A percentile compares a stretch with the other conserved stretches of the same genome.
These are phyloP conservation scores for Gracilinanus agilis DNA, from an alignment of 2,113 vertebrate genomes.

Conservation along the genomic window DNA sequence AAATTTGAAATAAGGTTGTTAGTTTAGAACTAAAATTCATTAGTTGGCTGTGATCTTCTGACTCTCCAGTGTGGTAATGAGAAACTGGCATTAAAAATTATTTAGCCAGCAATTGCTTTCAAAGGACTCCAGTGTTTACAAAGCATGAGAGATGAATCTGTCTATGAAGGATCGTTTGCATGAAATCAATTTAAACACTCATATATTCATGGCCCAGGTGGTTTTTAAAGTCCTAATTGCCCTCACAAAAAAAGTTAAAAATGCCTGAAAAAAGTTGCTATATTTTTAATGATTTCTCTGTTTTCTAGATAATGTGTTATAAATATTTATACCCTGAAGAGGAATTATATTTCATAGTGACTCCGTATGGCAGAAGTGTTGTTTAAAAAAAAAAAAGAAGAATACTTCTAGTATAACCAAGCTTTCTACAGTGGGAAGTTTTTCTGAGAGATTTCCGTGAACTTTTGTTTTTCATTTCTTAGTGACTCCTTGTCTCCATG, in stretches of 20 bases:
- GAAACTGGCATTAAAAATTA: constrained; percentile 56
- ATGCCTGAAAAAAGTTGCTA: constrained; percentile 59
- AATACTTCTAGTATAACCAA: constrained; percentile 49
- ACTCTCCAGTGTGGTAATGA: constrained; percentile 50
- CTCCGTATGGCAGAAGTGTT: constrained; percentile 46
- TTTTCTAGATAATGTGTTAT: not conserved
- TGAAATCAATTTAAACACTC: constrained; percentile 66
- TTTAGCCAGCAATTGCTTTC: constrained; percentile 65
- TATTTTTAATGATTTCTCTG: constrained; percentile 52
- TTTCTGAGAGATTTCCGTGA: not conserved
- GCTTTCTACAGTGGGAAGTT: not conserved
- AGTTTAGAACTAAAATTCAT: constrained; percentile 61
- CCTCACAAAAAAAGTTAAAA: constrained; percentile 48
- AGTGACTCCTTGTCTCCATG: not conserved
- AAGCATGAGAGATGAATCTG: constrained; percentile 54
- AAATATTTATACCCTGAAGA: constrained; percentile 69
- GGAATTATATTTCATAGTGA: constrained; percentile 28
- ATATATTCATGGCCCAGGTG: constrained; percentile 64
- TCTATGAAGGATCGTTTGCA: constrained; percentile 44
- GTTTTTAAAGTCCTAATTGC: constrained; percentile 74
- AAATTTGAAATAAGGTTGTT: constrained; percentile 62
- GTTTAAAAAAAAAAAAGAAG: constrained; percentile 25
- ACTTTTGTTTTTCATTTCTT: constrained; percentile 7
- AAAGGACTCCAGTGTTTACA: constrained; percentile 68
- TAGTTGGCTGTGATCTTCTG: constrained; percentile 47